These are phyloP conservation scores for Enteromius argenteus DNA, from an alignment of 2,797 vertebrate species.

Conservation along the genomic window DNA sequence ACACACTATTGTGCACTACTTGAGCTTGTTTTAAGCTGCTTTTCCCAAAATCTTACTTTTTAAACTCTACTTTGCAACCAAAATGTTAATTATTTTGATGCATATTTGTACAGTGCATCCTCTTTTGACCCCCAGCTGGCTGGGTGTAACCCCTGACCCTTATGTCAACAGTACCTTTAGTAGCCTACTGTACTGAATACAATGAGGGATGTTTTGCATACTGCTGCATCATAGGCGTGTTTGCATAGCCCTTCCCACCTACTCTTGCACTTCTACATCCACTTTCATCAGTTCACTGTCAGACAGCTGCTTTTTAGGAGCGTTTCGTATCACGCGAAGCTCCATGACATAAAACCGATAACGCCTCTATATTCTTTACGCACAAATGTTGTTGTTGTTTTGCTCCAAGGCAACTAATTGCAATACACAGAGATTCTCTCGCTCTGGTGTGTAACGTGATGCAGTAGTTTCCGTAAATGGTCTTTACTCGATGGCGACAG, in stretches of 20 bases:
- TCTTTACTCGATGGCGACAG: conserved; percentile 56
- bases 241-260: conserved; percentile 46
- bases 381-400: neutral
- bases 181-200: conserved; percentile 46
- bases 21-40: neutral
- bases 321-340: neutral
- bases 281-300: conserved; percentile 12
- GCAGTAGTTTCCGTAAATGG: conserved; percentile 60
- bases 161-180: conserved; percentile 37
- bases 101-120: neutral
- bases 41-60: neutral
- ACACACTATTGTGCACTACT: neutral
- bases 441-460: conserved; percentile 61
- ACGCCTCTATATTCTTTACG: neutral
- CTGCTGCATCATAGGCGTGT: conserved; percentile 64
- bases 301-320: neutral
- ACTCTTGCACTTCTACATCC: conserved; percentile 21
- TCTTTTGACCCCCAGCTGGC: neutral
- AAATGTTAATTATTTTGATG: neutral
- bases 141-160: neutral
- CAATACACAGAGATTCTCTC: conserved; percentile 42
- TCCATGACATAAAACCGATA: neutral
- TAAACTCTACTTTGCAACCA: neutral
- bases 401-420: conserved; percentile 26
- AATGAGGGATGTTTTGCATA: conserved; percentile 67